Evolutionary conservation across 1,140 invertebrate genomes (phyloP), one percentile per base, ranked within the genome.

Genomic region (Sesamia nonagrioides): DNA sequence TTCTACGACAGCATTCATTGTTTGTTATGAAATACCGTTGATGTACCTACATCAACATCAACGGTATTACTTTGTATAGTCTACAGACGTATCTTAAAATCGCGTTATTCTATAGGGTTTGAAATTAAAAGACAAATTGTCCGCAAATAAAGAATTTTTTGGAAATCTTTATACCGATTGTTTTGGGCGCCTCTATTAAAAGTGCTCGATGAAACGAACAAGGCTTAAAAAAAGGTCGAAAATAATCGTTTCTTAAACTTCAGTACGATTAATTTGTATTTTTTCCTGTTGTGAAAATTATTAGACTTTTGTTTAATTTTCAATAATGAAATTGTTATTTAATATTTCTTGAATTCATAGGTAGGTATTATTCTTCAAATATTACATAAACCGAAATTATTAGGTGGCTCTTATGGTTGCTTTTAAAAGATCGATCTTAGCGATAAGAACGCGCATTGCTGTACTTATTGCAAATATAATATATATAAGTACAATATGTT

Each of bases 21-120:
- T 68, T 68, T 68, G 63, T 68, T 68, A 15, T 68, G 35, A 27
- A 48, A 68, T 48, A 68, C 5, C 40, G 37, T 21, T 48, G 18
- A 68, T 68, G 63, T 63, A 63, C 42, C 8, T 40, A n/a, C 6
- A 42, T 11, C 35, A 18, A 40, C 42, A 27, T 42, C n/a, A 11
- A 35, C 33, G 15, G 11, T 35, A 27, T 37, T 17, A 42, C 37
- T 42, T n/a, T n/a, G n/a, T n/a, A n/a, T n/a, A n/a, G n/a, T n/a
- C n/a, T n/a, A n/a, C n/a, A n/a, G n/a, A n/a, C n/a, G n/a, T n/a
- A n/a, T n/a, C n/a, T n/a, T n/a, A n/a, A n/a, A n/a, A n/a, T n/a
- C n/a, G n/a, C n/a, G n/a, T n/a, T n/a, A n/a, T n/a, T n/a, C n/a
- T n/a, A n/a, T n/a, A n/a, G n/a, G n/a, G n/a, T n/a, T n/a, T n/a